Conservation (phyloP, 2,113 vertebrate genomes). For the Notarius quadriscutis region DNA sequence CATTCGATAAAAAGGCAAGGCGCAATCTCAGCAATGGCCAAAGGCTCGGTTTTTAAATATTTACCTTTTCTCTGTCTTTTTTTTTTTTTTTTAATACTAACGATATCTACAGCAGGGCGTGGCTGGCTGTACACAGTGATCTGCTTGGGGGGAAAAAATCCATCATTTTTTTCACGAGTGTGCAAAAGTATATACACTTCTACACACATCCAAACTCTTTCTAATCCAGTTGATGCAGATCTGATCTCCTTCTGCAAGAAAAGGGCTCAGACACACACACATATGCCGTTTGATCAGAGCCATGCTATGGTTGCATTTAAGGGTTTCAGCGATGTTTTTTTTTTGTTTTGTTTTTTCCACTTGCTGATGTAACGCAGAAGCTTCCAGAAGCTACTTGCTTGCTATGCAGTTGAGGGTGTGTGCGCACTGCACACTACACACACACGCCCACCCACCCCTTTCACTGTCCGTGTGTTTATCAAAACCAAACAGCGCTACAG, state of each 20-base stretch:
- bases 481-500: slow-evolving; percentile 58
- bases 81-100: slow-evolving; percentile 75
- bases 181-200: slow-evolving; percentile 81
- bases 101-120: slow-evolving; percentile 90
- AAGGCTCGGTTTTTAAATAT: slow-evolving; percentile 78
- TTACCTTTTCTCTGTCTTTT: slow-evolving; percentile 78
- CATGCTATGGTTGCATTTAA: slow-evolving; percentile 28
- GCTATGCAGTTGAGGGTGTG: background rate
- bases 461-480: slow-evolving; percentile 55
- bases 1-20: slow-evolving; percentile 85
- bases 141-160: slow-evolving; percentile 62
- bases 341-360: background rate
- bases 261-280: slow-evolving; percentile 67
- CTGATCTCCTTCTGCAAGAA: slow-evolving; percentile 86
- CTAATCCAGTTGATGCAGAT: slow-evolving; percentile 78
- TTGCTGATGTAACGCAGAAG: slow-evolving; percentile 31
- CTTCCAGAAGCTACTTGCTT: slow-evolving; percentile 32
- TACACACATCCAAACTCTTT: slow-evolving; percentile 78
- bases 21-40: slow-evolving; percentile 83
- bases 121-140: slow-evolving; percentile 88
- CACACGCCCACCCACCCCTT: background rate
- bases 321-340: background rate
- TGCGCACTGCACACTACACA: background rate
- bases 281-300: slow-evolving; percentile 50
- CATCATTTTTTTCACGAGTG: slow-evolving; percentile 49